phyloP scores from a whole-genome alignment of 2,113 vertebrate genomes.

The Aegypius monachus region DNA sequence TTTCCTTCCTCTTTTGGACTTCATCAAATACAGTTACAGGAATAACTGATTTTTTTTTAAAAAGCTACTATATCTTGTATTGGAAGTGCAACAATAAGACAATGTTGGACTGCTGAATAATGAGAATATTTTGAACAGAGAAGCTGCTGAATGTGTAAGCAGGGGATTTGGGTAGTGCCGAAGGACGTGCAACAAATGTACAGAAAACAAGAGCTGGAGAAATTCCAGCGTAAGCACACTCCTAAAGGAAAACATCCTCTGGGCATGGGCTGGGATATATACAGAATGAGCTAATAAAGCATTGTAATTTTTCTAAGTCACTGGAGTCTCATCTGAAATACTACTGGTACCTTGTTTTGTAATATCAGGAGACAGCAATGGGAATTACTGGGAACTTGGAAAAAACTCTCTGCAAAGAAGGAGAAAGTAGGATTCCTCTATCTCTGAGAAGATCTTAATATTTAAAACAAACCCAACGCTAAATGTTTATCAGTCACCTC shows the following conservation, averaged over 20 bases:
- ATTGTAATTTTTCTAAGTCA: neutral
- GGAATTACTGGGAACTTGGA: neutral
- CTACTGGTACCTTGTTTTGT: neutral
- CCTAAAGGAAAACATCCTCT: neutral
- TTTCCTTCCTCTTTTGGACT: neutral
- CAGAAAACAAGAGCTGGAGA: constrained; percentile 6
- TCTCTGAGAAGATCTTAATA: neutral
- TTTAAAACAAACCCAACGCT: neutral
- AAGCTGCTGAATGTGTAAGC: constrained; percentile 1
- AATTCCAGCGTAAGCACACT: neutral
- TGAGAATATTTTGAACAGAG: neutral
- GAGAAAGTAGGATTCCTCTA: neutral
- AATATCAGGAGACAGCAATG: neutral
- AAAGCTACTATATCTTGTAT: neutral
- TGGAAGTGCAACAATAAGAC: neutral
- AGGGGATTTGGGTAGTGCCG: neutral
- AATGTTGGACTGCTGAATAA: constrained; percentile 9
- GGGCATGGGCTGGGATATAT: neutral
- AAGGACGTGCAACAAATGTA: constrained; percentile 41
- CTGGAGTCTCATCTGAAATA: neutral
- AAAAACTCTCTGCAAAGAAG: neutral
- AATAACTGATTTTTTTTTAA: neutral
- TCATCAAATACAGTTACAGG: neutral
- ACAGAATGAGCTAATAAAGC: neutral
- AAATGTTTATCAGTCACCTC: neutral